phyloP scores from a whole-genome alignment of 2,888 invertebrate species.

The Cyclophora albipunctata region DNA sequence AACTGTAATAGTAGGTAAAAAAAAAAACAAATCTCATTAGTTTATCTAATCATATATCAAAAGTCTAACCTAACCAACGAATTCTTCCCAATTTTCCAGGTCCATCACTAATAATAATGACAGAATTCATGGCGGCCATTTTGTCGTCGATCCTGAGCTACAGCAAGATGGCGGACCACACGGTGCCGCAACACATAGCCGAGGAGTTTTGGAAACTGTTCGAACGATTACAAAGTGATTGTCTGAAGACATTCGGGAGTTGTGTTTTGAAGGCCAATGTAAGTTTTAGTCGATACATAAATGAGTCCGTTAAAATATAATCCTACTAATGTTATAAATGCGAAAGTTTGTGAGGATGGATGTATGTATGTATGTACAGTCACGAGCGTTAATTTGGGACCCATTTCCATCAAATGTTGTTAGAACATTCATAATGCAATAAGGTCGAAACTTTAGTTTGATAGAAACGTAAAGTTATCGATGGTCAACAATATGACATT shows the following conservation, averaged over 20 bases:
- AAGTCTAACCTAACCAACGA: background rate
- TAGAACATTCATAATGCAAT: too few species aligned
- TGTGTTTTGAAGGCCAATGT: constrained; percentile 51
- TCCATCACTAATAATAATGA: constrained; percentile 51
- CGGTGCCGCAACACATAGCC: constrained; percentile 52
- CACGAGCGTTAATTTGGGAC: too few species aligned
- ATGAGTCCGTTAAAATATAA: too few species aligned
- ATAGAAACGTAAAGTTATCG: too few species aligned
- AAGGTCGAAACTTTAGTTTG: too few species aligned
- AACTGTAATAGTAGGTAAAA: background rate
- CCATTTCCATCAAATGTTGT: too few species aligned
- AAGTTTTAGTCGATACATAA: constrained; percentile 24
- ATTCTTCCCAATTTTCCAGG: constrained; percentile 33
- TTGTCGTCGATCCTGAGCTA: constrained; percentile 50
- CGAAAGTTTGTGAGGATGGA: too few species aligned
- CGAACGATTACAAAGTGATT: constrained; percentile 44
- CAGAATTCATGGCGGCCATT: constrained; percentile 55
- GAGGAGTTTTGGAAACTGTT: constrained; percentile 55
- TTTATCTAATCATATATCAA: too few species aligned
- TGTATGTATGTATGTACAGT: too few species aligned
- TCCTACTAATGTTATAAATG: too few species aligned
- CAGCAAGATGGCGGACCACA: constrained; percentile 68
- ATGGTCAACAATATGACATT: too few species aligned
- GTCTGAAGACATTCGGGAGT: constrained; percentile 48
- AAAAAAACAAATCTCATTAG: too few species aligned